Evolutionary conservation across 2,888 invertebrate genomes (phyloP).

Genomic region (Listrodromus nycthemerus): DNA sequence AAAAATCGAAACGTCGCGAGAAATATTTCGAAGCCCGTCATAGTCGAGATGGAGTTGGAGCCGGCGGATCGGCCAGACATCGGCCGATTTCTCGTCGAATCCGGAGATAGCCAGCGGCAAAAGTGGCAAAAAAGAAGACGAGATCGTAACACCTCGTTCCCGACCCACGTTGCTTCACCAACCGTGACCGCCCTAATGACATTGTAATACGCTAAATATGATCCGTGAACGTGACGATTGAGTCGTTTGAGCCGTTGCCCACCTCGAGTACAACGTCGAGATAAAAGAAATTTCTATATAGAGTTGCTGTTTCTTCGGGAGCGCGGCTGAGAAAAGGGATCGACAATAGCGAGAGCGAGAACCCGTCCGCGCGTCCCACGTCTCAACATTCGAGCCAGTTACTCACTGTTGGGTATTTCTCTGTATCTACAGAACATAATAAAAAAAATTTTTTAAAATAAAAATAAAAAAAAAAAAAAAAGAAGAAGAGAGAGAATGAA

Average conservation of each 20-base stretch:
- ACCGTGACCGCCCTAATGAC: conserved; percentile 71
- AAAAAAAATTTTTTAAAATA: too few relatives aligned
- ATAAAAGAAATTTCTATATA: conserved; percentile 50
- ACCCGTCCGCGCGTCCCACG: conserved; percentile 45
- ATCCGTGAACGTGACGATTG: conserved; percentile 63
- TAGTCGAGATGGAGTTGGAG: background rate
- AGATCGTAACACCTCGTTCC: background rate
- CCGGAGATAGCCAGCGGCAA: background rate
- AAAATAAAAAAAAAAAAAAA: conserved; percentile 48
- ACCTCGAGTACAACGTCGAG: background rate
- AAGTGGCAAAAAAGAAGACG: background rate
- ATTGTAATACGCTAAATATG: conserved; percentile 72
- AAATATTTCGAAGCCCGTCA: background rate
- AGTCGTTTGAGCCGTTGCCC: conserved; percentile 49
- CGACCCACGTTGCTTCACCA: background rate
- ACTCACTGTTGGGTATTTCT: conserved; percentile 68
- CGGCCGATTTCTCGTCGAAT: conserved; percentile 1
- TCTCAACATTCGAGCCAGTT: conserved; percentile 61
- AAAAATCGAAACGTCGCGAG: too few relatives aligned
- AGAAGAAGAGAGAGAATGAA: conserved; percentile 37
- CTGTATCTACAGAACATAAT: conserved; percentile 43
- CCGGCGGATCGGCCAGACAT: background rate
- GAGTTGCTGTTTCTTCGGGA: conserved; percentile 54
- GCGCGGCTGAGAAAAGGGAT: conserved; percentile 43
- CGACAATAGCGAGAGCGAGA: conserved; percentile 52